phyloP scores from a whole-genome alignment of 2,113 vertebrate species.

The Callionymus lyra region DNA sequence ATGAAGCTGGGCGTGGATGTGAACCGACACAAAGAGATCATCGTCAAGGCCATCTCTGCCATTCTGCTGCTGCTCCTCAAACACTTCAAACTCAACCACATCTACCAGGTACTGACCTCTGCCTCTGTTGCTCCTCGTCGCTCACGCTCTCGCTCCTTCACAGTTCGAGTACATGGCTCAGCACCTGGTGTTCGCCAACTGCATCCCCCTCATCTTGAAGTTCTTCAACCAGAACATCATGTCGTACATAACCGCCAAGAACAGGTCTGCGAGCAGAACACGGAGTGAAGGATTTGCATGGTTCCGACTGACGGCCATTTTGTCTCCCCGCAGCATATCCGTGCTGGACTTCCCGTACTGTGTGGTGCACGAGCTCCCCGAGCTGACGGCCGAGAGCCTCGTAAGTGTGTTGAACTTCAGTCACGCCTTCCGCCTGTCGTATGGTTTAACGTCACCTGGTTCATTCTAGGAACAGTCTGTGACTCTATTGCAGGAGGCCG shows the following conservation, averaged over 20 bases:
- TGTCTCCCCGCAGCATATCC: constrained; percentile 73
- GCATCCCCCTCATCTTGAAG: constrained; percentile 96
- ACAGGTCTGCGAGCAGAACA: constrained; percentile 68
- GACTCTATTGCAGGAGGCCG: constrained; percentile 78
- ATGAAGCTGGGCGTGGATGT: constrained; percentile 98
- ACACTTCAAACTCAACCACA: constrained; percentile 94
- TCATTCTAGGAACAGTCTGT: neutral
- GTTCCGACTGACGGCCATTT: neutral
- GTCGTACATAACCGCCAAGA: constrained; percentile 98
- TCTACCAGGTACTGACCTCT: constrained; percentile 79
- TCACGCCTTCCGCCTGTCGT: neutral
- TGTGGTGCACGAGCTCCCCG: constrained; percentile 88
- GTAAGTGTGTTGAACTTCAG: constrained; percentile 55
- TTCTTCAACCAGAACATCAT: constrained; percentile 99
- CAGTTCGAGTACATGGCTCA: constrained; percentile 99
- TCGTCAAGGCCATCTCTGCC: constrained; percentile 93
- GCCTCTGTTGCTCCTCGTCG: neutral
- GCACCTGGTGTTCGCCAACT: constrained; percentile 97
- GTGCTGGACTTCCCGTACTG: constrained; percentile 92
- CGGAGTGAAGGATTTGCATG: neutral
- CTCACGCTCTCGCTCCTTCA: neutral
- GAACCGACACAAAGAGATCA: constrained; percentile 96
- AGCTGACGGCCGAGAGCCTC: constrained; percentile 94
- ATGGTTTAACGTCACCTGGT: neutral
- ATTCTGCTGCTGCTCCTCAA: constrained; percentile 90